Evolutionary conservation across 2,797 vertebrate species (phyloP).

Genomic region (Cebuella pygmaea): DNA sequence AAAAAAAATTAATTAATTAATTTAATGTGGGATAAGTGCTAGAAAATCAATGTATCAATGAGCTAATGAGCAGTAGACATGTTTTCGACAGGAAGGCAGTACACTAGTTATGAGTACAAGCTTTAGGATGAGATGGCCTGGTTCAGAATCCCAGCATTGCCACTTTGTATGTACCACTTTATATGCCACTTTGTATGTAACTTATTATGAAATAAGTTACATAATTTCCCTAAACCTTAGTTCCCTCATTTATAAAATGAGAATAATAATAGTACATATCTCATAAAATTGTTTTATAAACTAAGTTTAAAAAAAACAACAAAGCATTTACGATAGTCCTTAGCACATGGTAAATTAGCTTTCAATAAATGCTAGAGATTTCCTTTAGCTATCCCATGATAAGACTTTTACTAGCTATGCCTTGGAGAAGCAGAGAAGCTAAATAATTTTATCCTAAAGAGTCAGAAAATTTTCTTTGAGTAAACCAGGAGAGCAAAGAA

Average conservation of each 20-base stretch:
- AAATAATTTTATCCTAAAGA: not conserved
- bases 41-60: not conserved
- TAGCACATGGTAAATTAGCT: not conserved
- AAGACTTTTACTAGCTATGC: not conserved
- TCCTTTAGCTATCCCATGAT: not conserved
- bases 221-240: no score
- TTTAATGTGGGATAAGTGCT: not conserved
- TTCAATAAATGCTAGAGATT: not conserved
- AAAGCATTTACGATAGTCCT: not conserved
- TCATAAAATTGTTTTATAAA: not conserved
- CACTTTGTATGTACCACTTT: not conserved
- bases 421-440: not conserved
- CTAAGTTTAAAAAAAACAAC: not conserved
- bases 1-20: no score
- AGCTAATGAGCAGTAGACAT: not conserved
- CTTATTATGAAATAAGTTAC: not conserved
- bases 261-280: no score
- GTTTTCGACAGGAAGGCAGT: not conserved
- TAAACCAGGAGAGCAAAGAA: not conserved
- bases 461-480: not conserved
- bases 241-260: no score
- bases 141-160: not conserved
- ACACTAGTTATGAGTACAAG: not conserved
- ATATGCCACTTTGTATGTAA: not conserved
- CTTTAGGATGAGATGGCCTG: not conserved